These are phyloP conservation scores for Fragum fragum DNA, from an alignment of 2,888 invertebrate species.

Conservation along the genomic window DNA sequence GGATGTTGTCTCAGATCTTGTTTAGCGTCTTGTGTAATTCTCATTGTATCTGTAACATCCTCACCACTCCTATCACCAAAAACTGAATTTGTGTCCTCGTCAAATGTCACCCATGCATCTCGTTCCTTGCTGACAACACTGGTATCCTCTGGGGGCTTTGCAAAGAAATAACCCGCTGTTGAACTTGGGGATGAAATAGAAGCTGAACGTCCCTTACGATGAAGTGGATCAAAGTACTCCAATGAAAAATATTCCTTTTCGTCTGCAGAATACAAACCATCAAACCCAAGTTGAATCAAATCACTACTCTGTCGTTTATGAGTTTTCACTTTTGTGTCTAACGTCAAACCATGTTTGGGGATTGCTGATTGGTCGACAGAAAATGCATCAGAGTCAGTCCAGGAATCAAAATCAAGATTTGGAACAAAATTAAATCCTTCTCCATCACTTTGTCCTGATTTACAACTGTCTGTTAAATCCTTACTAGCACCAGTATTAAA, in stretches of 20 bases:
- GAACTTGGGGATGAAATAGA: constrained; percentile 67
- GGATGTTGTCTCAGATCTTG: neutral
- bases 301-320: constrained; percentile 67
- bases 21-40: neutral
- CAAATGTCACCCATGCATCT: constrained; percentile 66
- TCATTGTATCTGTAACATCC: constrained; percentile 12
- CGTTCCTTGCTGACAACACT: constrained; percentile 52
- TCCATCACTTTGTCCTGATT: constrained; percentile 12
- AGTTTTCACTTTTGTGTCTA: constrained; percentile 36
- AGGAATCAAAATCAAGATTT: constrained; percentile 58
- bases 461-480: neutral
- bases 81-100: constrained; percentile 36
- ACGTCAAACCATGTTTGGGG: constrained; percentile 1
- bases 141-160: constrained; percentile 65
- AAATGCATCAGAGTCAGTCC: constrained; percentile 34
- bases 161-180: constrained; percentile 58
- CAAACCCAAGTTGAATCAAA: constrained; percentile 75
- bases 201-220: constrained; percentile 74
- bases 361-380: neutral
- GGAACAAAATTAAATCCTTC: constrained; percentile 59
- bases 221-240: constrained; percentile 81
- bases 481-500: neutral
- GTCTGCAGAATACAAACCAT: constrained; percentile 62
- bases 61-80: neutral
- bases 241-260: constrained; percentile 81